phyloP scores from a whole-genome alignment of 2,113 vertebrate genomes.

The Murina feae region DNA sequence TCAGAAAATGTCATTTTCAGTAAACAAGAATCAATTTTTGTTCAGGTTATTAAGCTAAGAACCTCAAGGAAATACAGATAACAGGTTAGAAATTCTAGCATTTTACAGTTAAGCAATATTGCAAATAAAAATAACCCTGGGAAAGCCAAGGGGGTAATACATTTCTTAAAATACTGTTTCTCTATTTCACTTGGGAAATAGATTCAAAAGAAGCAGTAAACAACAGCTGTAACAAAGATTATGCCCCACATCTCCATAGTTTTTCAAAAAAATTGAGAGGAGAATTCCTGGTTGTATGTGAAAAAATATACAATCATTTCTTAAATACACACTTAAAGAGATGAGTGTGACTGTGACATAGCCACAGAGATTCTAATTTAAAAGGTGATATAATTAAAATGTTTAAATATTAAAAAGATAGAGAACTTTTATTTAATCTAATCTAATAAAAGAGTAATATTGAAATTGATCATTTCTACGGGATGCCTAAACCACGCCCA shows the following conservation, averaged over 20 bases:
- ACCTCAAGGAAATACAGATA: neutral
- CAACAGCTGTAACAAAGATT: neutral
- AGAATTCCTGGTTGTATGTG: neutral
- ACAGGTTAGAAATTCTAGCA: neutral
- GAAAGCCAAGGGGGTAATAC: neutral
- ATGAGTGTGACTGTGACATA: neutral
- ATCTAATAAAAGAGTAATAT: too few species aligned
- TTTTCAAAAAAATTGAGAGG: constrained; percentile 3
- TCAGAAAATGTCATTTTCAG: neutral
- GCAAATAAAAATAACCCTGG: constrained; percentile 5
- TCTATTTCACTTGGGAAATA: constrained; percentile 9
- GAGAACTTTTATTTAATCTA: neutral
- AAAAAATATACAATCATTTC: neutral
- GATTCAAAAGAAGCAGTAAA: neutral
- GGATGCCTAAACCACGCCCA: too few species aligned
- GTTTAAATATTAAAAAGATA: neutral
- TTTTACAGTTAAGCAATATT: neutral
- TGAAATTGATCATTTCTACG: too few species aligned
- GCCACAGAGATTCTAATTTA: constrained; percentile 10
- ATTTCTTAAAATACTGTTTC: constrained; percentile 22
- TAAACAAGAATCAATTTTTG: neutral
- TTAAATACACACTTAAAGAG: neutral
- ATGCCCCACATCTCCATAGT: neutral
- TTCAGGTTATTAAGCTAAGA: constrained; percentile 31
- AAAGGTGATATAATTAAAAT: constrained; percentile 24